A percentile compares a stretch with the other conserved stretches of the same genome.
phyloP scores from a whole-genome alignment of 2,113 vertebrate genomes.

The Petaurus breviceps region DNA sequence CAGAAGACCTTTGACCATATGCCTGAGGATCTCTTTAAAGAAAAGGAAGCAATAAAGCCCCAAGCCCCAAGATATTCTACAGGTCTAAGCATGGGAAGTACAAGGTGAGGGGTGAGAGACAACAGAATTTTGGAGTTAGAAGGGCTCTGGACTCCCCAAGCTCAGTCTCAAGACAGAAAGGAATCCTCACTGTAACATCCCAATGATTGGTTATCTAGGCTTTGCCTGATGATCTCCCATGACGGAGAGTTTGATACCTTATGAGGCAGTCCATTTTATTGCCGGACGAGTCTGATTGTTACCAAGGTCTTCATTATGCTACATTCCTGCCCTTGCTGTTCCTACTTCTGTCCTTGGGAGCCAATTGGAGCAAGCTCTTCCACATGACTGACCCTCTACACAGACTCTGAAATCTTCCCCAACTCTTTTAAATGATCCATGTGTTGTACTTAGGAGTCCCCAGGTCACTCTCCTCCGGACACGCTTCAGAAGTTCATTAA shows the following conservation, averaged over 20 bases:
- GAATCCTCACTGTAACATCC: not conserved
- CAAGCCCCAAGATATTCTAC: no score
- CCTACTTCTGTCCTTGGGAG: not conserved
- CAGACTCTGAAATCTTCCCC: not conserved
- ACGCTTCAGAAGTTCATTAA: not conserved
- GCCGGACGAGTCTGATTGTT: not conserved
- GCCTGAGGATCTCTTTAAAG: no score
- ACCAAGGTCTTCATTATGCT: not conserved
- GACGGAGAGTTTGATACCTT: not conserved
- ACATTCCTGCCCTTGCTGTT: not conserved
- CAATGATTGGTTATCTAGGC: not conserved
- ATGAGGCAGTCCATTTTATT: not conserved
- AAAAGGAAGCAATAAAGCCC: not conserved
- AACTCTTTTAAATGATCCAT: not conserved
- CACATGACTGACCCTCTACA: not conserved
- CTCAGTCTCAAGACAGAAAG: not conserved
- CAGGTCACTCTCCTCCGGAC: not conserved
- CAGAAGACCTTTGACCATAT: no score
- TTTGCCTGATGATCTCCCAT: not conserved
- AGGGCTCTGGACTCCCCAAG: not conserved
- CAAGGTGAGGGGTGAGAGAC: not conserved
- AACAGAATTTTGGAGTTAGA: not conserved
- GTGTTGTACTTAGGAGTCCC: not conserved
- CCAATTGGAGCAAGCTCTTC: not conserved
- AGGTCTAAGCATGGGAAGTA: not conserved